phyloP scores from a whole-genome alignment of 2,797 vertebrate genomes.

The Halcyon badia region DNA sequence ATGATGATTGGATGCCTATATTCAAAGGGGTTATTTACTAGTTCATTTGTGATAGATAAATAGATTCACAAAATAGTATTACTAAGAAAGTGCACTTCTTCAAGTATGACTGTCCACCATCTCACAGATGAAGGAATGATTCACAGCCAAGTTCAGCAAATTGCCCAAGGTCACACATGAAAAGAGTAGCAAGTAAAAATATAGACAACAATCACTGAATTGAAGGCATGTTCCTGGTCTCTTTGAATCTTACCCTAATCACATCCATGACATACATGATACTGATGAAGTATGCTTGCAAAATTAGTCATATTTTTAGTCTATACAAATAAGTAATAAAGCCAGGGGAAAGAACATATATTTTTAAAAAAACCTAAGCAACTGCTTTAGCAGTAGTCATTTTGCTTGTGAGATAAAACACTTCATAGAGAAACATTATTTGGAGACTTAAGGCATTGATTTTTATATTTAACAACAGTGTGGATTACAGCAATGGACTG shows the following conservation, averaged over 20 bases:
- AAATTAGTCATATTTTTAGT: neutral
- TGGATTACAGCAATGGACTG: neutral
- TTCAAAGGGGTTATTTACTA: neutral
- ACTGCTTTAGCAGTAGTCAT: neutral
- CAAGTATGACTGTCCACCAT: neutral
- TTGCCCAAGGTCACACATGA: neutral
- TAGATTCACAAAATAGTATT: neutral
- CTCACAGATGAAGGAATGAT: neutral
- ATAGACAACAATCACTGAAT: neutral
- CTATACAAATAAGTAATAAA: neutral
- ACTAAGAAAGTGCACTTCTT: neutral
- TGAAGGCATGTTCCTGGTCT: neutral
- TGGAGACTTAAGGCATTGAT: neutral
- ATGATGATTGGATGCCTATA: neutral
- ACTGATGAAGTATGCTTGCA: neutral
- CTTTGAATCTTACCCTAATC: neutral
- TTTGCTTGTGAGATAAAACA: neutral
- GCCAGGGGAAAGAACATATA: neutral
- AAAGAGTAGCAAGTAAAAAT: neutral
- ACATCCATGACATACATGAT: neutral
- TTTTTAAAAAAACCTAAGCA: neutral
- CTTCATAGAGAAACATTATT: neutral
- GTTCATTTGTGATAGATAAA: neutral
- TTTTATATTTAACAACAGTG: neutral
- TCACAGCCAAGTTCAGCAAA: neutral